These are phyloP conservation scores for Myxocyprinus asiaticus DNA, from an alignment of 2,113 vertebrate genomes.

Conservation along the genomic window DNA sequence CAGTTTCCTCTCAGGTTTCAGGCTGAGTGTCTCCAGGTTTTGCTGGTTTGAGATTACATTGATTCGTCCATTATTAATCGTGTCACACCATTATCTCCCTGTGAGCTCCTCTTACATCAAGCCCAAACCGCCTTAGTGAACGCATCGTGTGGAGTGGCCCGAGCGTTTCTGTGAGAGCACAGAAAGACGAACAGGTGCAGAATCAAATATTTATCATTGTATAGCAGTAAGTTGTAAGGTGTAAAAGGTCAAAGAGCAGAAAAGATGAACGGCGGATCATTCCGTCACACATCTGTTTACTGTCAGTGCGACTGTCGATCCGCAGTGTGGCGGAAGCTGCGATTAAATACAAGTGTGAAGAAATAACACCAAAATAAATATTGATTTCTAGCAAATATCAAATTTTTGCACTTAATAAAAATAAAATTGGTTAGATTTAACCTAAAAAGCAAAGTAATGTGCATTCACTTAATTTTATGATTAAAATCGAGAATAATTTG, in stretches of 20 bases:
- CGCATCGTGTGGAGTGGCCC: neutral
- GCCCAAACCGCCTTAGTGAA: conserved; percentile 7
- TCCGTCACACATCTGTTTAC: neutral
- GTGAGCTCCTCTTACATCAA: conserved; percentile 70
- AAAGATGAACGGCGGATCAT: neutral
- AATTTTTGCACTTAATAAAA: too few species aligned
- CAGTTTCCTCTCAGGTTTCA: conserved; percentile 64
- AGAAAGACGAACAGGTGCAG: conserved; percentile 52
- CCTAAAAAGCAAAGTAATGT: neutral
- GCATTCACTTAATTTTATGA: neutral
- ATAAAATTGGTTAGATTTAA: too few species aligned
- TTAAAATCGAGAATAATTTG: neutral
- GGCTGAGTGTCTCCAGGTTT: conserved; percentile 58
- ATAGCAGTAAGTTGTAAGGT: conserved; percentile 49
- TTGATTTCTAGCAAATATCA: too few species aligned
- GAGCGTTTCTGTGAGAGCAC: conserved; percentile 52
- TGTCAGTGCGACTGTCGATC: neutral
- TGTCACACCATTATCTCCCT: conserved; percentile 67
- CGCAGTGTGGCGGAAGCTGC: too few species aligned
- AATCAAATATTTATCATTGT: conserved; percentile 66
- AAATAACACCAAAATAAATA: too few species aligned
- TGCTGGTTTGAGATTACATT: conserved; percentile 73
- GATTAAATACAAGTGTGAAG: too few species aligned
- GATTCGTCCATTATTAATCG: conserved; percentile 78
- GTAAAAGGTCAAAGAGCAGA: conserved; percentile 50